Evolutionary conservation across 2,113 vertebrate genomes (phyloP).

Genomic region (Danionella cerebrum): DNA sequence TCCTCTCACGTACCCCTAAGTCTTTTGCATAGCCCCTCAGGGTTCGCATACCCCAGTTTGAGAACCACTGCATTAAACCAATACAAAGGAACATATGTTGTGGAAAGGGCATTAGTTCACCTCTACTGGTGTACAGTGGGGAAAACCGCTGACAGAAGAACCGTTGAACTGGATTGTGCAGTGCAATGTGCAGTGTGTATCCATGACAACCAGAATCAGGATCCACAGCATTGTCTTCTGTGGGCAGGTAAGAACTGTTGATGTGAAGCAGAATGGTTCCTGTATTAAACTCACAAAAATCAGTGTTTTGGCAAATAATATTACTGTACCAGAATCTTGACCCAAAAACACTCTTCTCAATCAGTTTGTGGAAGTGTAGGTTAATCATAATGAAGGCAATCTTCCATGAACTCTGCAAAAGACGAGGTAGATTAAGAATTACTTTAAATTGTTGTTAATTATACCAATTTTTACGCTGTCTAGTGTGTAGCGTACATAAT

Average conservation of each 20-base stretch:
- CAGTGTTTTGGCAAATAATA: not conserved
- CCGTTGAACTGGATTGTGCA: slow-evolving; percentile 24
- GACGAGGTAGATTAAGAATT: not conserved
- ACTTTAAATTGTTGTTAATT: no score
- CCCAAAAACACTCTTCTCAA: slow-evolving; percentile 34
- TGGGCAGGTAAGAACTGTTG: slow-evolving; percentile 14
- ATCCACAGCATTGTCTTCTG: not conserved
- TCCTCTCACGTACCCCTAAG: no score
- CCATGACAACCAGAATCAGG: not conserved
- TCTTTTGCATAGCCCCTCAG: no score
- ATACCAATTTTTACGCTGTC: no score
- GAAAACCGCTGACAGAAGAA: slow-evolving; percentile 11
- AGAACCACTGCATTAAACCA: no score
- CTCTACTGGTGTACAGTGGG: slow-evolving; percentile 4
- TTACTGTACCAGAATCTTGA: slow-evolving; percentile 20
- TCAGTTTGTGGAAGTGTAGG: slow-evolving; percentile 32
- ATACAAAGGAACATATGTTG: no score
- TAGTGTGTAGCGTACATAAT: no score
- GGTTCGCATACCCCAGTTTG: no score
- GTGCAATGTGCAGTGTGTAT: slow-evolving; percentile 9
- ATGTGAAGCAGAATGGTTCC: no score
- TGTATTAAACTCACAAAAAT: no score
- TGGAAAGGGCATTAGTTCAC: not conserved
- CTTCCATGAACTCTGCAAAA: slow-evolving; percentile 14
- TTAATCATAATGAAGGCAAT: slow-evolving; percentile 29